Evolutionary conservation across 92 coral and sea anemone genomes (phyloP).

Genomic region (Actinostola sp.): DNA sequence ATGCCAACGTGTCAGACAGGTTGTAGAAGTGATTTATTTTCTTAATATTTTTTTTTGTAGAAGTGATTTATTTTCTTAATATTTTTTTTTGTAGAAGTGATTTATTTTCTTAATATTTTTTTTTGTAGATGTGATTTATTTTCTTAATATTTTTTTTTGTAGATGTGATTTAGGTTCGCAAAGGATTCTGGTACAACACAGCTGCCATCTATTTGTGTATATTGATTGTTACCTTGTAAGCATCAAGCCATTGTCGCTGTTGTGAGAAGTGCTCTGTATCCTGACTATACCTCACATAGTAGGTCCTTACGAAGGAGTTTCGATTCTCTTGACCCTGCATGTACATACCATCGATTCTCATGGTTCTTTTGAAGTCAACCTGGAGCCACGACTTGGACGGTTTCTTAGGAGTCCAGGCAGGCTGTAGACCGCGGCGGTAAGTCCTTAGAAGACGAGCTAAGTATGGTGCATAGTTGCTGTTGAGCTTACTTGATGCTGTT

Average conservation of each 20-base stretch:
- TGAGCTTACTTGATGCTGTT: constrained; percentile 70
- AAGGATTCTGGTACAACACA: too few relatives aligned
- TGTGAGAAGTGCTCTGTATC: constrained; percentile 68
- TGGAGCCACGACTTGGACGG: constrained; percentile 65
- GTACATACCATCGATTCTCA: constrained; percentile 77
- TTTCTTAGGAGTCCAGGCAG: constrained; percentile 70
- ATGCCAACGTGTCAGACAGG: too few relatives aligned
- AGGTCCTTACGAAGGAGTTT: constrained; percentile 56
- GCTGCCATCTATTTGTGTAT: too few relatives aligned
- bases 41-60: too few relatives aligned
- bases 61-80: too few relatives aligned
- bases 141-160: too few relatives aligned
- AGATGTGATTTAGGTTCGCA: too few relatives aligned
- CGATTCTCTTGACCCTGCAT: constrained; percentile 78
- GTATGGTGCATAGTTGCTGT: constrained; percentile 55
- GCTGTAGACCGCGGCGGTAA: constrained; percentile 50
- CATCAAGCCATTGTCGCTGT: constrained; percentile 63
- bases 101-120: too few relatives aligned
- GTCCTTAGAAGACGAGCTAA: constrained; percentile 66
- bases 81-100: too few relatives aligned
- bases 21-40: too few relatives aligned
- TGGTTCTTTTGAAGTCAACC: constrained; percentile 54
- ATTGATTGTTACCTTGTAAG: constrained; percentile 17
- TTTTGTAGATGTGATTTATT: too few relatives aligned
- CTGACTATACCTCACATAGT: constrained; percentile 73